These are phyloP conservation scores for Sander lucioperca DNA, from an alignment of 2,113 vertebrate species.

Conservation along the genomic window DNA sequence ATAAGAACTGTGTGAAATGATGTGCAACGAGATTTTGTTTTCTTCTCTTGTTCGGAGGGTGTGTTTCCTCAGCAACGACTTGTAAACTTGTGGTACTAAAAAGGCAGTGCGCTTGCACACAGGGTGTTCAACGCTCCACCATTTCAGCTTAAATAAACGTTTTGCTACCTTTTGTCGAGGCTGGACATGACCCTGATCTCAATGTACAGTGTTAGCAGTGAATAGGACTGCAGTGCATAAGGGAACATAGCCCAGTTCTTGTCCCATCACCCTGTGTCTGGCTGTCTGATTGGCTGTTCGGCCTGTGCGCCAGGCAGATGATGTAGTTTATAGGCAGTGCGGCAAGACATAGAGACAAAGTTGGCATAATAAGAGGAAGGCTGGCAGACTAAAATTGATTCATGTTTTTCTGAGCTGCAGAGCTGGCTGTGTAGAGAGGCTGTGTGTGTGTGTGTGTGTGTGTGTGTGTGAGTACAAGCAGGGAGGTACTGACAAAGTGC, in stretches of 20 bases:
- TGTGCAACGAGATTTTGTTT: too few relatives aligned
- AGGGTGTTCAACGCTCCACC: too few relatives aligned
- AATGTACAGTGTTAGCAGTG: too few relatives aligned
- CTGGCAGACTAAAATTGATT: conserved; percentile 56
- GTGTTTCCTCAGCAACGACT: too few relatives aligned
- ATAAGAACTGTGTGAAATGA: too few relatives aligned
- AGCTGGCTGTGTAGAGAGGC: conserved; percentile 19
- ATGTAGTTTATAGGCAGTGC: conserved; percentile 39
- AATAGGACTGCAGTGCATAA: too few relatives aligned
- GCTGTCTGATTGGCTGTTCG: conserved; percentile 30
- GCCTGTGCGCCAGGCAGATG: conserved; percentile 9
- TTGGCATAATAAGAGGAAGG: conserved; percentile 31
- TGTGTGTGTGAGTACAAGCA: conserved; percentile 11
- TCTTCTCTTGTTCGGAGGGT: too few relatives aligned
- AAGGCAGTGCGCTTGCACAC: too few relatives aligned
- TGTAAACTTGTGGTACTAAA: too few relatives aligned
- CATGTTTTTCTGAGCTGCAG: conserved; percentile 32
- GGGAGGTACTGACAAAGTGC: conserved; percentile 35
- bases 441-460: not conserved
- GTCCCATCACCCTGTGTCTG: not conserved
- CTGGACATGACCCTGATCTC: too few relatives aligned
- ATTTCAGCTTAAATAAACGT: too few relatives aligned
- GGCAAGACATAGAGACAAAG: conserved; percentile 25
- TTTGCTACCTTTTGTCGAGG: too few relatives aligned
- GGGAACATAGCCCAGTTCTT: not conserved